Base-by-base conservation (phyloP, 2,888 invertebrate genomes). In the Limnephilus rhombicus region DNA sequence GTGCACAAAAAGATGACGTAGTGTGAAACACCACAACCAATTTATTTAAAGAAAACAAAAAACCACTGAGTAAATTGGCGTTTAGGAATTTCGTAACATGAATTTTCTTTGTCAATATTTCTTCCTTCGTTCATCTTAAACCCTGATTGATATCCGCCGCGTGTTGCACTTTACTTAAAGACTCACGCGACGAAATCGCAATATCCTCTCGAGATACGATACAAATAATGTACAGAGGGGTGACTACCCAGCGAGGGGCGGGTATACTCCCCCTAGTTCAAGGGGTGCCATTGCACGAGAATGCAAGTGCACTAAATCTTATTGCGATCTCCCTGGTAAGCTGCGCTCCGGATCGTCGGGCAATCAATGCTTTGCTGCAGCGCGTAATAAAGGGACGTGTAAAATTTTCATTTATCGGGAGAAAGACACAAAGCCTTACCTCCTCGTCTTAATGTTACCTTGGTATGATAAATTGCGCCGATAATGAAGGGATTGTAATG, bases 241-340 rank as follows among this genome's bases (percentile, higher is more conserved):
- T 53, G 88, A 83, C 81, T 91, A 53, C 92, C 37, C 53, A 13
- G 89, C 1, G 45, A 45, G 45, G 37, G 34, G 31, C 37, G n/a
- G 89, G 89, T 15, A 89, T 41, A 24, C 18, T 91, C 86, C 91
- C 91, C 91, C 37, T 15, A 82, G 85, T 34, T 24, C 29, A 5
- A 85, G 80, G 80, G 91, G 34, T 45, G 87, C 87, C 34, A 80
- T 34, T 68, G 92, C 91, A 80, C 89, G 24, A 88, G 92, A 92
- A 93, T 92, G 92, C 92, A 83, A 91, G 53, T 92, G 92, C 90
- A 93, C 92, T 93, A 92, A 92, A 93, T 93, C 92, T 93, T 92
- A 92, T 92, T 92, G 93, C 92, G 80, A 91, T 92, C 53, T 92
- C 82, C 89, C 41, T 68, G 29, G 85, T 24, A 45, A 82, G 80